A percentile compares a stretch with the other conserved stretches of the same genome.
Conservation (phyloP, 2,888 invertebrate genomes). For the Blastobasis lacticolella region DNA sequence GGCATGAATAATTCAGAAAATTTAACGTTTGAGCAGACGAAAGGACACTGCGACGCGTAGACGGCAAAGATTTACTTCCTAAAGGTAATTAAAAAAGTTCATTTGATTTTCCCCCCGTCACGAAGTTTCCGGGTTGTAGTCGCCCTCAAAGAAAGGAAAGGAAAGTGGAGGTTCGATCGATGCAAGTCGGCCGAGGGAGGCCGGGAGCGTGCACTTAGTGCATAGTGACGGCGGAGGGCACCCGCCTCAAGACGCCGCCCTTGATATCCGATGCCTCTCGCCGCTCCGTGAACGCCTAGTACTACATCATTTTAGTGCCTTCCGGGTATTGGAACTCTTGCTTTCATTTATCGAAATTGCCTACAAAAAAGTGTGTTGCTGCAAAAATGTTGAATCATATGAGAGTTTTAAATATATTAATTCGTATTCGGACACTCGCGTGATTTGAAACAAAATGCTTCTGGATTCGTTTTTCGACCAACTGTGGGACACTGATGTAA, state of each 20-base stretch:
- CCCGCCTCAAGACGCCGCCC: slow-evolving; percentile 38
- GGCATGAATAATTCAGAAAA: no score
- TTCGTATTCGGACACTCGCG: no score
- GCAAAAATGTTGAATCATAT: no score
- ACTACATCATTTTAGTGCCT: no score
- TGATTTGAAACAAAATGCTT: slow-evolving; percentile 18
- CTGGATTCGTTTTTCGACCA: slow-evolving; percentile 37
- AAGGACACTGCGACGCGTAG: no score
- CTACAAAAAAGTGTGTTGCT: neutral
- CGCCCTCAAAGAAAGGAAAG: slow-evolving; percentile 16
- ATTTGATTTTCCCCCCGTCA: neutral
- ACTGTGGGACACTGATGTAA: slow-evolving; percentile 43
- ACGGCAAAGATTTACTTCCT: no score
- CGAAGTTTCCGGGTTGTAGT: neutral
- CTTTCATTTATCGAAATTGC: neutral
- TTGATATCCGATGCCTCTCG: slow-evolving; percentile 19
- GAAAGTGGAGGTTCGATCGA: slow-evolving; percentile 54
- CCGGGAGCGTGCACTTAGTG: slow-evolving; percentile 52
- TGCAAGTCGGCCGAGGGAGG: slow-evolving; percentile 35
- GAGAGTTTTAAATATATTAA: no score
- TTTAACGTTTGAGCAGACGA: no score
- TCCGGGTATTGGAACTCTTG: slow-evolving; percentile 4
- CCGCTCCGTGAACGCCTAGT: slow-evolving; percentile 24
- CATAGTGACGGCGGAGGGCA: slow-evolving; percentile 47
- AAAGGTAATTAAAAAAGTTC: no score